Conservation (phyloP, 2,888 invertebrate species). For the Drosophila multiciliata region DNA sequence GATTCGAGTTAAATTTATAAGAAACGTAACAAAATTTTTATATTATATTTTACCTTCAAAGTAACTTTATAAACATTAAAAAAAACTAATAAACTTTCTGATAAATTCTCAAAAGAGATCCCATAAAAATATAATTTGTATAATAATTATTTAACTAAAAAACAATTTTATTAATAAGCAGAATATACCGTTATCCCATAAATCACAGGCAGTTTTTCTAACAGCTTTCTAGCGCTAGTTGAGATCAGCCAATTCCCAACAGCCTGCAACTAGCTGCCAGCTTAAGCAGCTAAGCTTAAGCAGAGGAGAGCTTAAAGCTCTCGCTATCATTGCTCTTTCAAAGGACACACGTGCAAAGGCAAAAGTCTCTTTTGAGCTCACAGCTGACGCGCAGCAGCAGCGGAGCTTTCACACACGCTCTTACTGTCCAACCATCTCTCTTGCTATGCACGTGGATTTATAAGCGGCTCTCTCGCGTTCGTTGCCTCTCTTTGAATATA, state of each 20-base stretch:
- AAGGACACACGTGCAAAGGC: conserved; percentile 65
- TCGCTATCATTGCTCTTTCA: conserved; percentile 24
- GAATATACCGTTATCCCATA: not conserved
- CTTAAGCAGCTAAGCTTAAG: conserved; percentile 8
- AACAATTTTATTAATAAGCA: no score
- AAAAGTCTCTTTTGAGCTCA: conserved; percentile 42
- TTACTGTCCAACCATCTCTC: conserved; percentile 1
- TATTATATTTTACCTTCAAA: not conserved
- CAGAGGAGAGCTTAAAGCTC: conserved; percentile 55
- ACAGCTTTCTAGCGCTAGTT: conserved; percentile 1
- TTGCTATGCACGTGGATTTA: conserved; percentile 36
- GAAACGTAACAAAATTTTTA: not conserved
- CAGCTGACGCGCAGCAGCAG: conserved; percentile 65
- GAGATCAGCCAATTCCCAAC: conserved; percentile 34
- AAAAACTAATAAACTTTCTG: not conserved
- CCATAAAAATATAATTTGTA: not conserved
- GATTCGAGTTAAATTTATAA: not conserved
- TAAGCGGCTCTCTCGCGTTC: conserved; percentile 10
- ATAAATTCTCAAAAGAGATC: not conserved
- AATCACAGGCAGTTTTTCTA: not conserved
- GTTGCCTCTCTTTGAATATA: conserved; percentile 3
- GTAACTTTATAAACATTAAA: not conserved
- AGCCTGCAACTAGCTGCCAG: not conserved
- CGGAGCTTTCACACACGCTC: conserved; percentile 24
- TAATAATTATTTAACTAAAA: not conserved